Conservation (phyloP, 2,888 invertebrate genomes). For the Protodeltote pygarga region DNA sequence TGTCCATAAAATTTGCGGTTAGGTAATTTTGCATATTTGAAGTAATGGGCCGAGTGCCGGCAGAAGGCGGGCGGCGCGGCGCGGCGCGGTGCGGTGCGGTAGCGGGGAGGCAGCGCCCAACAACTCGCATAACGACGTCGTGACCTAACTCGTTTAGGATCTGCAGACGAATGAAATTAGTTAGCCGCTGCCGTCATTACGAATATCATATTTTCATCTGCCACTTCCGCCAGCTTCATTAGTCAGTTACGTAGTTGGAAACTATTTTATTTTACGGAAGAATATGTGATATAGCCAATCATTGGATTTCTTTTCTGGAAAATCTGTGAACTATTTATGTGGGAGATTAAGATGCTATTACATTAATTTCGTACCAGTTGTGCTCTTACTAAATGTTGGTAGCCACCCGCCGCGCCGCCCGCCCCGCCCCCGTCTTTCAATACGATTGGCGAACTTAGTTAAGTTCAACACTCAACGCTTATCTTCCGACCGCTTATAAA, state of each 20-base stretch:
- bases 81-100: not conserved
- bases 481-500: constrained; percentile 82
- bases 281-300: constrained; percentile 9
- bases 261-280: constrained; percentile 23
- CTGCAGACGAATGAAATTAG: constrained; percentile 82
- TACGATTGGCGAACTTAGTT: constrained; percentile 68
- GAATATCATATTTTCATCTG: constrained; percentile 82
- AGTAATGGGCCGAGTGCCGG: constrained; percentile 44
- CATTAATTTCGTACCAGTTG: constrained; percentile 32
- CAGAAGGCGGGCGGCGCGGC: constrained; percentile 3
- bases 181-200: constrained; percentile 78
- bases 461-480: constrained; percentile 82
- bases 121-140: constrained; percentile 62
- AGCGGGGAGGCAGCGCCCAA: constrained; percentile 34
- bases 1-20: constrained; percentile 47
- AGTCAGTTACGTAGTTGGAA: constrained; percentile 41
- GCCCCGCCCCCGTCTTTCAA: constrained; percentile 51
- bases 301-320: not conserved
- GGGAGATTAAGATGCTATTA: constrained; percentile 6
- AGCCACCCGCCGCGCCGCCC: constrained; percentile 42
- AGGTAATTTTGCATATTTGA: constrained; percentile 53
- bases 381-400: constrained; percentile 34
- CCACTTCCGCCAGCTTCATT: constrained; percentile 67
- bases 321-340: constrained; percentile 3
- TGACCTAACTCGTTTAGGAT: constrained; percentile 79